Conservation (phyloP, 2,797 vertebrate genomes). For the Leptoclinus maculatus region DNA sequence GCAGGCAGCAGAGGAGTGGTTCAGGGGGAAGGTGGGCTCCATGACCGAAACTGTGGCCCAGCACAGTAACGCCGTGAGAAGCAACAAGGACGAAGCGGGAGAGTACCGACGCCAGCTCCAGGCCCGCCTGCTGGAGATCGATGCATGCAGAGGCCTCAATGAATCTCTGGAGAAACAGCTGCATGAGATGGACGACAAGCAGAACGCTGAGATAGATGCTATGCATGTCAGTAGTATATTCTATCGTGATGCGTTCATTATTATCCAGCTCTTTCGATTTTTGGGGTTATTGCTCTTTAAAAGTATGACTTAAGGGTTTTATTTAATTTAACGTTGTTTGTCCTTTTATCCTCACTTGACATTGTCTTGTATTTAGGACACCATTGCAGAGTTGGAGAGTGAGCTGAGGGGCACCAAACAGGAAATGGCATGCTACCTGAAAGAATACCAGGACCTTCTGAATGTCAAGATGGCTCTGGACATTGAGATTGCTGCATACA, state of each 20-base stretch:
- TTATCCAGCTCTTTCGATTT: neutral
- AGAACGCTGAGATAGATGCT: conserved; percentile 89
- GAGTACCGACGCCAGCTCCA: conserved; percentile 95
- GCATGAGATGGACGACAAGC: conserved; percentile 94
- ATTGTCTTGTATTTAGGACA: conserved; percentile 82
- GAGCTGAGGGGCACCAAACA: conserved; percentile 94
- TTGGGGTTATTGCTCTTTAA: neutral
- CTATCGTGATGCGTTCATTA: neutral
- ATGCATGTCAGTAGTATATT: conserved; percentile 87
- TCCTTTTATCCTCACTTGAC: neutral
- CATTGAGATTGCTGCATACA: conserved; percentile 98
- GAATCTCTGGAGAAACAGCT: conserved; percentile 94
- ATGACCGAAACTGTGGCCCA: no score
- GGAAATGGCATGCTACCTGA: conserved; percentile 95
- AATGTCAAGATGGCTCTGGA: conserved; percentile 99
- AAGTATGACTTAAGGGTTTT: neutral
- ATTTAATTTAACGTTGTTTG: neutral
- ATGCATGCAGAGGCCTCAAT: conserved; percentile 92
- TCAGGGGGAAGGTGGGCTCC: no score
- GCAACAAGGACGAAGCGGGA: conserved; percentile 92
- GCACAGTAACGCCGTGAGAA: no score
- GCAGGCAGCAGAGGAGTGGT: no score
- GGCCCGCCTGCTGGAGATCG: conserved; percentile 93
- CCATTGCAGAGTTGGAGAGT: conserved; percentile 91
- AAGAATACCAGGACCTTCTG: conserved; percentile 96